Percentiles rank a stretch among this genome's conserved stretches.
These are phyloP conservation scores for Pocillopora verrucosa DNA, from an alignment of 64 coral and sea anemone genomes.

Conservation along the genomic window DNA sequence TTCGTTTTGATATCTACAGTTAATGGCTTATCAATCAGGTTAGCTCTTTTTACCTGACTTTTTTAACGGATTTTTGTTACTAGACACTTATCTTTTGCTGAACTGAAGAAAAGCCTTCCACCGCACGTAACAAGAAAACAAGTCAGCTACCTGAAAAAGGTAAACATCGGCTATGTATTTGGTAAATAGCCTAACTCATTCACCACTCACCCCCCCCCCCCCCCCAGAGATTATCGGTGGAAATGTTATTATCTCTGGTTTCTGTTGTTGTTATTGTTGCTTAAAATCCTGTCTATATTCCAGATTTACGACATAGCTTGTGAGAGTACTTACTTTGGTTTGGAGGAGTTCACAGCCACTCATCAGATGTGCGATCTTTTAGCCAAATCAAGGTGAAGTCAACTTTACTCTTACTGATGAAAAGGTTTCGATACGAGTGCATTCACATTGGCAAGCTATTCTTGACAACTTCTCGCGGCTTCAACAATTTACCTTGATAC, in stretches of 20 bases:
- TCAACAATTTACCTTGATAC: no score
- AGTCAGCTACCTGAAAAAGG: constrained; percentile 84
- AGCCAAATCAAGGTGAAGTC: constrained; percentile 46
- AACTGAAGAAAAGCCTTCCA: constrained; percentile 82
- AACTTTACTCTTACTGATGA: no score
- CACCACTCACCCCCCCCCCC: background rate
- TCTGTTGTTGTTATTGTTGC: background rate
- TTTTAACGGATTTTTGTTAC: background rate
- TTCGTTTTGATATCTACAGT: no score
- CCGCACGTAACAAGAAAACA: constrained; percentile 62
- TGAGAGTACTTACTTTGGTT: constrained; percentile 90
- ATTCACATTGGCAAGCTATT: no score
- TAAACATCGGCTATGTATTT: background rate
- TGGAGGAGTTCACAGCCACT: constrained; percentile 79
- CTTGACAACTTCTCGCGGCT: no score
- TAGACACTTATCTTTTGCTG: constrained; percentile 82
- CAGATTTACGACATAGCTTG: constrained; percentile 84
- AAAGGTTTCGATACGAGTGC: no score
- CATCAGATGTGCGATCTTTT: constrained; percentile 84
- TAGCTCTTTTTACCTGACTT: background rate
- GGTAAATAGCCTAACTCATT: background rate
- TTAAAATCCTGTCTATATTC: background rate
- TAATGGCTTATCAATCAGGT: no score
- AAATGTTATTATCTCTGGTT: background rate
- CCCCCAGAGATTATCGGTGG: background rate